These are phyloP conservation scores for Melanargia galathea DNA, from an alignment of 2,888 invertebrate species.

Conservation along the genomic window DNA sequence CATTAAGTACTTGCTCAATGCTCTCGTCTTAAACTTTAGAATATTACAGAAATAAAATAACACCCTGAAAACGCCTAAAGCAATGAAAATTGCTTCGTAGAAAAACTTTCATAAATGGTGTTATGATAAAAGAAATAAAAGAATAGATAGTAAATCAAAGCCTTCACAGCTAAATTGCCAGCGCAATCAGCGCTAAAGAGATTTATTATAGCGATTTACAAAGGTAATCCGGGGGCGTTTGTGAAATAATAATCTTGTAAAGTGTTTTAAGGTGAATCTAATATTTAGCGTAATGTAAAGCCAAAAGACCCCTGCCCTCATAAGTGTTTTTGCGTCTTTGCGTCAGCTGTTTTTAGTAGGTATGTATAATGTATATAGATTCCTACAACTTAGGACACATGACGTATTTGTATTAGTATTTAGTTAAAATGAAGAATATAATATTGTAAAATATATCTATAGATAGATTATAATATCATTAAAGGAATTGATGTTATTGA, in stretches of 20 bases:
- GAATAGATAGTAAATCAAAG: conserved; percentile 9
- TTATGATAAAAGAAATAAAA: background rate
- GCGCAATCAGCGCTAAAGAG: background rate
- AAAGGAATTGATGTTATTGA: no score
- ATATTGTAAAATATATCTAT: no score
- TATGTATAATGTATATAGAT: no score
- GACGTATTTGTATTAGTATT: no score
- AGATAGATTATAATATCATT: no score
- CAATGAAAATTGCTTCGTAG: background rate
- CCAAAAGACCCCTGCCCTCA: no score
- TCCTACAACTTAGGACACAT: no score
- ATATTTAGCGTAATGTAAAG: background rate
- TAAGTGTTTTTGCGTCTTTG: no score
- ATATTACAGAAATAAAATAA: background rate
- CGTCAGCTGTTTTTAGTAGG: no score
- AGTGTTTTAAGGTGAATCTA: background rate
- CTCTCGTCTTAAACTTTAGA: no score
- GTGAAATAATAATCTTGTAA: background rate
- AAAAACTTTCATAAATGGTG: background rate
- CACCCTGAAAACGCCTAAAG: background rate
- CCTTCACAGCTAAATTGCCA: background rate
- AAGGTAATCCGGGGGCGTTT: conserved; percentile 1
- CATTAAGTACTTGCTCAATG: no score
- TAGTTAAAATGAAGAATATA: no score
- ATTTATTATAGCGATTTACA: conserved; percentile 1